Conservation (phyloP, 2,888 invertebrate genomes). For the Nymphalis c-album region DNA sequence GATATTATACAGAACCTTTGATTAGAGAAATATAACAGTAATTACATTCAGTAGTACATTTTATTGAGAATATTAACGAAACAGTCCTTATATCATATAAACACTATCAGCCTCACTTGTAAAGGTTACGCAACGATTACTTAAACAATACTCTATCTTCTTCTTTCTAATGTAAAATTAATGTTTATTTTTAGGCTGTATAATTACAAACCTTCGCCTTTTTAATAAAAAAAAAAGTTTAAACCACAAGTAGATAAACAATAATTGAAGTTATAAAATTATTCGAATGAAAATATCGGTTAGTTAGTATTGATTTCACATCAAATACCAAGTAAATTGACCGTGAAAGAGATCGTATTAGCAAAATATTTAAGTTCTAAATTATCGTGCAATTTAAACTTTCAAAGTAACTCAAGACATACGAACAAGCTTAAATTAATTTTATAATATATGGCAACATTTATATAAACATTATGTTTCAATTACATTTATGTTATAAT, state of each 20-base stretch:
- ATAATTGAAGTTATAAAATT: slow-evolving; percentile 12
- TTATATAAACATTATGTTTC: too few species aligned
- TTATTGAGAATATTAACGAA: too few species aligned
- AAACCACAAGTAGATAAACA: not conserved
- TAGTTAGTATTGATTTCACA: slow-evolving; percentile 20
- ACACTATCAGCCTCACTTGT: too few species aligned
- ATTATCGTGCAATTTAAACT: slow-evolving; percentile 8
- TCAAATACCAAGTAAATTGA: slow-evolving; percentile 26
- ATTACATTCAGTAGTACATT: too few species aligned
- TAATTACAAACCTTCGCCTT: not conserved
- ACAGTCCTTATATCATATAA: too few species aligned
- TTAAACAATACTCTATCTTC: too few species aligned
- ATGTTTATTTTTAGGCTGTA: too few species aligned
- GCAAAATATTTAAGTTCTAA: slow-evolving; percentile 7
- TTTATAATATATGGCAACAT: not conserved
- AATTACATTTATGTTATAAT: too few species aligned
- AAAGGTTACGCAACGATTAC: too few species aligned
- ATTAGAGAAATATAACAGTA: too few species aligned
- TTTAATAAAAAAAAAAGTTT: not conserved
- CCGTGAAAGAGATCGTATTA: slow-evolving; percentile 23
- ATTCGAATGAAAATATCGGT: slow-evolving; percentile 13
- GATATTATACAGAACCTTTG: too few species aligned
- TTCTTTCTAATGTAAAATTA: too few species aligned
- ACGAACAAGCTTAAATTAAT: not conserved
- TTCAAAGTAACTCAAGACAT: not conserved